Base-by-base conservation (phyloP, 2,888 invertebrate species). In the Drosophila kokeensis region DNA sequence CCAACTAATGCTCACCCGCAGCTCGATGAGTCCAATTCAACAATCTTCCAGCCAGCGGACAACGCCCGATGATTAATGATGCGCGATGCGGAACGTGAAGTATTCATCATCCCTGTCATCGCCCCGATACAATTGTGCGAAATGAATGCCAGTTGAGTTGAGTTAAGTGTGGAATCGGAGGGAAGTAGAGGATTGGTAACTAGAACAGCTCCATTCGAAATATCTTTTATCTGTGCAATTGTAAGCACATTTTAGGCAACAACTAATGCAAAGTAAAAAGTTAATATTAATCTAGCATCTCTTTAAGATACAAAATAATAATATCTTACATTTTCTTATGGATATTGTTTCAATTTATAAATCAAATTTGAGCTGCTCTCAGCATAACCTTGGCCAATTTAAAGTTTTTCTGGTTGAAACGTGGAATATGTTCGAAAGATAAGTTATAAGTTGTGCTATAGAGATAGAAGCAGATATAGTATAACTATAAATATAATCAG, bases 101-200 rank as follows among this genome's bases (percentile, higher is more conserved):
- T 66, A 73, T 82, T 89, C 83, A 85, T 85, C 88, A 88, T 74
- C 21, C 79, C 73, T 89, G 84, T 88, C 90, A 73, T 88, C 90
- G 74, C 69, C 65, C 63, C 45, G 54, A 10, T 45, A 76, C 73
- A 69, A 73, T 77, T 76, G 81, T 81, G 78, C 78, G 59, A 79
- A 79, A 63, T 62, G 77, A 77, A 38, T 55, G 30, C 30, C 36
- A 63, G 40, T 72, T 63, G 34, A 27, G 27, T 38, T 58, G 49
- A 10, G 18, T 49, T 27, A n/a, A n/a, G 18, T 40, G n/a, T 40
- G 38, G 3, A n/a, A 18, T 40, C 18, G 38, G 7, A 40, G 18
- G 7, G 8, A 8, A n/a, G 32, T 32, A 32, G 32, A 32, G 29
- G 8, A 15, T 27, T 18, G 38, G 21, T 57, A 70, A 77, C 63